Percentiles rank a stretch among this genome's conserved stretches.
These are phyloP conservation scores for Oscheius onirici DNA, from an alignment of 2,888 invertebrate species.

Conservation along the genomic window DNA sequence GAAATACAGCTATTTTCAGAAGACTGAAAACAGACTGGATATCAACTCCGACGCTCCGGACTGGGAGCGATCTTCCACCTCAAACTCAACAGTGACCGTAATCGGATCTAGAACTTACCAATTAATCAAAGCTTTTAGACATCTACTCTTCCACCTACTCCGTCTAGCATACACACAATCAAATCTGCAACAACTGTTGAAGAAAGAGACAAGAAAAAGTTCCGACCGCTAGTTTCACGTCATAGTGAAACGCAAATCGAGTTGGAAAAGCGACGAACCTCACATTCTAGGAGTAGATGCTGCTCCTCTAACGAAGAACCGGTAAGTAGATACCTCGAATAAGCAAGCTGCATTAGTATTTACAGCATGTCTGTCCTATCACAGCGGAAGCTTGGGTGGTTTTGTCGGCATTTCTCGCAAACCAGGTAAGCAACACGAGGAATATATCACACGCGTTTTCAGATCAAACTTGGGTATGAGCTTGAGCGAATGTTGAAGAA, in stretches of 20 bases:
- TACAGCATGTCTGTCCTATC: conserved; percentile 48
- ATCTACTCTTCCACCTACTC: conserved; percentile 22
- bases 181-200: conserved; percentile 12
- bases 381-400: conserved; percentile 55
- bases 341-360: not conserved
- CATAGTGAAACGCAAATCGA: conserved; percentile 26
- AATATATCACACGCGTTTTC: conserved; percentile 7
- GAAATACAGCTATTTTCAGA: no score
- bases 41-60: conserved; percentile 3
- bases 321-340: not conserved
- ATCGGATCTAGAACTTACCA: not conserved
- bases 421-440: conserved; percentile 35
- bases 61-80: conserved; percentile 21
- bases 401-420: conserved; percentile 52
- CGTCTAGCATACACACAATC: conserved; percentile 34
- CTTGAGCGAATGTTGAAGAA: conserved; percentile 47
- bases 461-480: conserved; percentile 54
- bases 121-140: conserved; percentile 35
- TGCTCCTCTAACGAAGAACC: conserved; percentile 22
- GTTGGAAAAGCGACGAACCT: conserved; percentile 3
- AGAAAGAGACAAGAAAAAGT: conserved; percentile 8
- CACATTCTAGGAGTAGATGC: conserved; percentile 8
- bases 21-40: conserved; percentile 43
- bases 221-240: conserved; percentile 4
- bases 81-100: conserved; percentile 25